Percentiles rank a stretch among this genome's conserved stretches.
Conservation (phyloP, 1,140 invertebrate genomes). For the Periplaneta americana region DNA sequence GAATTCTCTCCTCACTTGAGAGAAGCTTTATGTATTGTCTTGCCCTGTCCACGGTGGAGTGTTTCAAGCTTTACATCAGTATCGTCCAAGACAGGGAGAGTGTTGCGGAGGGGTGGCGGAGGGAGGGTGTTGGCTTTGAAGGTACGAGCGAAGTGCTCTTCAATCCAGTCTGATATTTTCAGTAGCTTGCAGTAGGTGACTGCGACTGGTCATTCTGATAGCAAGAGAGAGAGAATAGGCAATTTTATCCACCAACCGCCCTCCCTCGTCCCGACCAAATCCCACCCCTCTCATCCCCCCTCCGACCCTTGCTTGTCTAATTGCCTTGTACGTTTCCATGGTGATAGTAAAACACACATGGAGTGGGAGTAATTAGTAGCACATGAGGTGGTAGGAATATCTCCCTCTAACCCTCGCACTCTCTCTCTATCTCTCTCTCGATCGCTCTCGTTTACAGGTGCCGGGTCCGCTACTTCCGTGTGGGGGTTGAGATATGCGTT, state of each 20-base stretch:
- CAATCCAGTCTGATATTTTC: not conserved
- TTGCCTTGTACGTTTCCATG: slow-evolving; percentile 15
- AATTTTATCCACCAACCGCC: slow-evolving; percentile 5
- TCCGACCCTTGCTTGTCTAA: slow-evolving; percentile 7
- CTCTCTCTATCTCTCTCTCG: not conserved
- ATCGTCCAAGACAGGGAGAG: not conserved
- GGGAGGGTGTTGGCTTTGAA: not conserved
- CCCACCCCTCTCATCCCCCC: not conserved
- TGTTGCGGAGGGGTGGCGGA: not conserved
- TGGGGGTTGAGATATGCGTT: not conserved
- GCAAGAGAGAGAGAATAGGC: not conserved
- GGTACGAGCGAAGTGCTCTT: not conserved
- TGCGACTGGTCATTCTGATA: not conserved
- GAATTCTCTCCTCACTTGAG: not conserved
- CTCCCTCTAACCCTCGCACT: not conserved
- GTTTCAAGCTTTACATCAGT: not conserved
- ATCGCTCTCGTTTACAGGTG: not conserved
- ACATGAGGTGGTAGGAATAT: slow-evolving; percentile 12
- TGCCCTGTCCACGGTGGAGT: too few relatives aligned
- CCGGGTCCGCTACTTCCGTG: not conserved
- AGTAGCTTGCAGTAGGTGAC: not conserved
- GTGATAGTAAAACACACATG: slow-evolving; percentile 1
- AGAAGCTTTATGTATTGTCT: not conserved
- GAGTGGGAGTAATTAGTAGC: slow-evolving; percentile 14
- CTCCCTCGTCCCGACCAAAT: not conserved